Percentiles rank a stretch among this genome's conserved stretches.
These are phyloP conservation scores for Zelostemma sp. DNA, from an alignment of 1,140 invertebrate genomes.

Conservation along the genomic window DNA sequence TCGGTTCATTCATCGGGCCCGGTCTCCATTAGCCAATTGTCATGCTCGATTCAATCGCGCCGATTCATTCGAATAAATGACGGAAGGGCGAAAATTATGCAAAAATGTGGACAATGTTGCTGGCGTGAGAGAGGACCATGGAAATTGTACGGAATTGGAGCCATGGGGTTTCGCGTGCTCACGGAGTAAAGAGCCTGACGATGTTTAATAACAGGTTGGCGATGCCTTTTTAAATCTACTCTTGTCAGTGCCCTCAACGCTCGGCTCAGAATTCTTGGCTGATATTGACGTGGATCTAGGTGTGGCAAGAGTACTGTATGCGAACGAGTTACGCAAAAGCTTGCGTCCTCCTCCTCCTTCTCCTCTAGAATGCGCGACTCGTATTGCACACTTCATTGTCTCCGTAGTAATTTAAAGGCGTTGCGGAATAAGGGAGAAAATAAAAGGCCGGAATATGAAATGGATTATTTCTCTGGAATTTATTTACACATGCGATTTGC, in stretches of 20 bases:
- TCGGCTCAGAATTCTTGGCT: constrained; percentile 41
- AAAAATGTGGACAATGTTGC: constrained; percentile 31
- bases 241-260: constrained; percentile 41
- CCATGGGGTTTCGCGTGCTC: constrained; percentile 36
- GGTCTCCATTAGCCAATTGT: no score
- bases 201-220: constrained; percentile 48
- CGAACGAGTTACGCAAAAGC: constrained; percentile 52
- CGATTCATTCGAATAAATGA: constrained; percentile 40
- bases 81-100: constrained; percentile 12
- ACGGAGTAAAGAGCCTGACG: constrained; percentile 32
- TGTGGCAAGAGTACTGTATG: constrained; percentile 43
- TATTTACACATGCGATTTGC: constrained; percentile 50
- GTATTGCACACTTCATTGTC: background rate
- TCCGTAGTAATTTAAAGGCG: no score
- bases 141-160: constrained; percentile 31
- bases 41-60: constrained; percentile 13
- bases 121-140: constrained; percentile 33
- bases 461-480: constrained; percentile 40
- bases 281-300: constrained; percentile 48
- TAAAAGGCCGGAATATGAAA: constrained; percentile 3
- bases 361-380: constrained; percentile 1
- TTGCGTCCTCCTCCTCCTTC: constrained; percentile 45
- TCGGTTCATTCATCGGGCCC: no score
- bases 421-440: constrained; percentile 1
- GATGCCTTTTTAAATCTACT: constrained; percentile 40